phyloP scores from a whole-genome alignment of 2,113 vertebrate genomes.

The Calonectris borealis region DNA sequence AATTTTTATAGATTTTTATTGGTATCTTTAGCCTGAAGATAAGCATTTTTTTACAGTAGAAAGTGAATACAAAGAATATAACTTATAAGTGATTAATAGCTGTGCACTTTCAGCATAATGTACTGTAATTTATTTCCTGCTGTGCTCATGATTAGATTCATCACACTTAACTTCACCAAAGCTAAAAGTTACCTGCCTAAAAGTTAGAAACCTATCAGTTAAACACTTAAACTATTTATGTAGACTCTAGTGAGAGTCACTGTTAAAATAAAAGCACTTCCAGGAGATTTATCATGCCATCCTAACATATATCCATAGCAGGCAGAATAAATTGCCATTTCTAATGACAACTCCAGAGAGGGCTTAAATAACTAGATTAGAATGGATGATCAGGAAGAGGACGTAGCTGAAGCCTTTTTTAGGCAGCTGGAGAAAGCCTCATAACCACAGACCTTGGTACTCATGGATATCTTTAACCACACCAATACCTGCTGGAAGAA shows the following conservation, averaged over 20 bases:
- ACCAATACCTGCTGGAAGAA: background rate
- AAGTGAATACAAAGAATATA: background rate
- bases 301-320: background rate
- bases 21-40: background rate
- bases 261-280: background rate
- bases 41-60: background rate
- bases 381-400: background rate
- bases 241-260: background rate
- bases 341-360: background rate
- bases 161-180: background rate
- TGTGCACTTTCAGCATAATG: background rate
- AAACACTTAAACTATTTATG: background rate
- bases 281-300: background rate
- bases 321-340: background rate
- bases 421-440: background rate
- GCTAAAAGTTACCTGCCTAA: background rate
- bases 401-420: background rate
- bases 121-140: background rate
- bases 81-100: background rate
- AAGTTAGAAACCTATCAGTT: background rate
- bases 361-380: background rate
- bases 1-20: background rate
- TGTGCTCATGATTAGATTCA: background rate
- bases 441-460: background rate
- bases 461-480: background rate